A percentile compares a stretch with the other conserved stretches of the same genome.
phyloP scores from a whole-genome alignment of 1,140 invertebrate genomes.

The Papilio dardanus region DNA sequence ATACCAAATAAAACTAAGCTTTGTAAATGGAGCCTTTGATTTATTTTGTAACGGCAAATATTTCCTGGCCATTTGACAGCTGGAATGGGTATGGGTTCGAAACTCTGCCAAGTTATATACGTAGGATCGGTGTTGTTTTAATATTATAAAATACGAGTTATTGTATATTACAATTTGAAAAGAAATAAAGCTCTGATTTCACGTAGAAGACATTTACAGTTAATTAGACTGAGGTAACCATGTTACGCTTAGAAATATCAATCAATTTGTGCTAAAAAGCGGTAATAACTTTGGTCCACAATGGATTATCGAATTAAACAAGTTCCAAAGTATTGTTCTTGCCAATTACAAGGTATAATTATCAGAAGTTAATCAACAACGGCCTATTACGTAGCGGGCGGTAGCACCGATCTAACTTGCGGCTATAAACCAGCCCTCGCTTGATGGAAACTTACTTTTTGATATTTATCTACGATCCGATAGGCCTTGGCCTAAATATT shows the following conservation, averaged over 20 bases:
- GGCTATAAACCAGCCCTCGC: slow-evolving; percentile 45
- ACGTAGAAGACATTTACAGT: background rate
- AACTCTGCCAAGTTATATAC: slow-evolving; percentile 14
- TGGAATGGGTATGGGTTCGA: slow-evolving; percentile 15
- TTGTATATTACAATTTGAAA: background rate
- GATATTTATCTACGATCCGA: slow-evolving; percentile 62
- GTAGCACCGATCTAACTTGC: slow-evolving; percentile 37
- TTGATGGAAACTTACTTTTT: slow-evolving; percentile 54
- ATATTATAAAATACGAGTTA: background rate
- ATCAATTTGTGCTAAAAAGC: background rate
- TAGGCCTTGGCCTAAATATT: slow-evolving; percentile 62
- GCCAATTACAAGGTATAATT: background rate
- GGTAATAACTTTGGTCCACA: no score
- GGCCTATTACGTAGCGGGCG: slow-evolving; percentile 12
- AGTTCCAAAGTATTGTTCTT: background rate
- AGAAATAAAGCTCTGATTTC: background rate
- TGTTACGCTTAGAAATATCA: no score
- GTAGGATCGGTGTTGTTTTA: background rate
- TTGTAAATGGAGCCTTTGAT: background rate
- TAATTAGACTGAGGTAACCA: no score
- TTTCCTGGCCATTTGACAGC: slow-evolving; percentile 19
- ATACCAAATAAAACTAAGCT: slow-evolving; percentile 13
- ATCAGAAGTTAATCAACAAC: slow-evolving; percentile 14
- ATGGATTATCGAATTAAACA: background rate
- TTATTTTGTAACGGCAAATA: slow-evolving; percentile 22